phyloP scores from a whole-genome alignment of 2,888 invertebrate species.

The Germaria angustata region DNA sequence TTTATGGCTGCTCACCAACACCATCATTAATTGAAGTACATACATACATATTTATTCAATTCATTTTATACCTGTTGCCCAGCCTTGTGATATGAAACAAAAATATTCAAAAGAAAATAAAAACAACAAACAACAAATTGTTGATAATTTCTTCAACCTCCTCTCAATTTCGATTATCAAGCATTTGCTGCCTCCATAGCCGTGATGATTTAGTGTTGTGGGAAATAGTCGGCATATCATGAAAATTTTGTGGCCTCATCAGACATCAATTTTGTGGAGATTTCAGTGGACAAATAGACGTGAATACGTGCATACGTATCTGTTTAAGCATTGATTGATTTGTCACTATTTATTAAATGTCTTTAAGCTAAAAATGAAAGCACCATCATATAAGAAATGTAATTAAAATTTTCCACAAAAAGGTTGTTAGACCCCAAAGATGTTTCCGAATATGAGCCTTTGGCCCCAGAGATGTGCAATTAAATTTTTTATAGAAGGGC shows the following conservation, averaged over 20 bases:
- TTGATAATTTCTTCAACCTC: conserved; percentile 28
- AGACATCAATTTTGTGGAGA: conserved; percentile 36
- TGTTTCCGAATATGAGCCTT: too few species aligned
- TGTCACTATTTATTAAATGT: conserved; percentile 25
- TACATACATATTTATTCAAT: conserved; percentile 51
- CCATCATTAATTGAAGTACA: conserved; percentile 50
- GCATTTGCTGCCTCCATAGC: background rate
- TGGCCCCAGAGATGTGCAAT: too few species aligned
- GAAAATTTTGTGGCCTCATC: conserved; percentile 7
- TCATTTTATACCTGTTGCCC: conserved; percentile 57
- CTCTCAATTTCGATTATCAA: conserved; percentile 26
- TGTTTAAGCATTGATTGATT: conserved; percentile 55
- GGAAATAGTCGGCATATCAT: conserved; percentile 53
- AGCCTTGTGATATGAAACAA: background rate
- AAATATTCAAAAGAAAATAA: background rate
- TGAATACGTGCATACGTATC: background rate
- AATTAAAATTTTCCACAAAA: background rate
- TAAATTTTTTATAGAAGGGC: too few species aligned
- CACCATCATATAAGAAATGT: background rate
- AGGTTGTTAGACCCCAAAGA: too few species aligned
- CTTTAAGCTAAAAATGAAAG: background rate
- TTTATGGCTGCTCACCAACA: conserved; percentile 63
- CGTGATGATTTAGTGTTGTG: conserved; percentile 66
- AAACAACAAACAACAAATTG: conserved; percentile 23
- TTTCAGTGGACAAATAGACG: background rate